Percentiles rank a stretch among this genome's conserved stretches.
These are phyloP conservation scores for Lepidochitona cinerea DNA, from an alignment of 2,888 invertebrate species.

Conservation along the genomic window DNA sequence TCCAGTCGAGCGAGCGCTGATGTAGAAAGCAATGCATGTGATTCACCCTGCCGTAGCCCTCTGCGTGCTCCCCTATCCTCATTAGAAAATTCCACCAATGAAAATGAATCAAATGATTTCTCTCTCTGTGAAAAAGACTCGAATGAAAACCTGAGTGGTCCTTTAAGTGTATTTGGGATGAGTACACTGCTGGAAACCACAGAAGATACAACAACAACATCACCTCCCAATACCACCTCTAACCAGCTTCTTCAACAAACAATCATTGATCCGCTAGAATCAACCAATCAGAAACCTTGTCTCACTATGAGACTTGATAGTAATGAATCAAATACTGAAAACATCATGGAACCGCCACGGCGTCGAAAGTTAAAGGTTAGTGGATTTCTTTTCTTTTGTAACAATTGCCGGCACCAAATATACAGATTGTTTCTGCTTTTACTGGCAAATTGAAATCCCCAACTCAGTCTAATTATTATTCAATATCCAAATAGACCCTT, in stretches of 20 bases:
- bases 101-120: slow-evolving; percentile 43
- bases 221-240: background rate
- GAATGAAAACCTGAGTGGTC: slow-evolving; percentile 58
- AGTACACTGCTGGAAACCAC: background rate
- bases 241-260: slow-evolving; percentile 27
- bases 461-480: too few species aligned
- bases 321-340: slow-evolving; percentile 17
- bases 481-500: too few species aligned
- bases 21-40: slow-evolving; percentile 56
- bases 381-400: too few species aligned
- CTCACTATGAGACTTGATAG: slow-evolving; percentile 19
- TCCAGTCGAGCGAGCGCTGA: slow-evolving; percentile 54
- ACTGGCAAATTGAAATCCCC: too few species aligned
- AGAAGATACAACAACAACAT: background rate
- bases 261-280: slow-evolving; percentile 26
- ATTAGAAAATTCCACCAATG: slow-evolving; percentile 26
- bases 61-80: background rate
- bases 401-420: too few species aligned
- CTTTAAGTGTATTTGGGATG: slow-evolving; percentile 17
- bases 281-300: background rate
- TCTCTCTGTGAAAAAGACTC: slow-evolving; percentile 53
- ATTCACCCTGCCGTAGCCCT: slow-evolving; percentile 43
- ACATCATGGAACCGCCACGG: background rate
- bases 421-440: too few species aligned
- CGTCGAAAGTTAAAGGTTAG: background rate